Evolutionary conservation across 2,797 vertebrate species (phyloP).

Genomic region (Argya squamiceps): DNA sequence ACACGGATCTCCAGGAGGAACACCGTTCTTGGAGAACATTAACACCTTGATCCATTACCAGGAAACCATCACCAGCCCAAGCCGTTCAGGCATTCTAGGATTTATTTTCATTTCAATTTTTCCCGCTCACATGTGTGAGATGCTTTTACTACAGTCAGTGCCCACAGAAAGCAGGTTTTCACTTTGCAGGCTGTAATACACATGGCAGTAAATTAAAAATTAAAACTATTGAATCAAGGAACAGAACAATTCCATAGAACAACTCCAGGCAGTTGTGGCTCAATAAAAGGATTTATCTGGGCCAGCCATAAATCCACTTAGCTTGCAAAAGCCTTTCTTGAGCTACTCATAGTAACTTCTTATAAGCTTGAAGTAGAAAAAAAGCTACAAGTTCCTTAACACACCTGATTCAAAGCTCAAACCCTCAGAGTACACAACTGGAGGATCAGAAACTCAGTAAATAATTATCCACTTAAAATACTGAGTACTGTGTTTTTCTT

Average conservation of each 20-base stretch:
- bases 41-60: neutral
- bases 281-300: neutral
- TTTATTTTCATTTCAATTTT: neutral
- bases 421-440: neutral
- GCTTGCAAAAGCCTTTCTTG: neutral
- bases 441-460: neutral
- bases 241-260: neutral
- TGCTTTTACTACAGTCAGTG: neutral
- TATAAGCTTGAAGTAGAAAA: neutral
- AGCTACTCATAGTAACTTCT: neutral
- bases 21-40: neutral
- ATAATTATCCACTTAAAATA: neutral
- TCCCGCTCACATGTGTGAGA: neutral
- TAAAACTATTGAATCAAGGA: neutral
- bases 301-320: neutral
- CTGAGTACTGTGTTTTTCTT: neutral
- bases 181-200: neutral
- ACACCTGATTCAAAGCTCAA: neutral
- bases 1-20: rapidly evolving
- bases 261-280: neutral
- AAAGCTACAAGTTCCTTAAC: neutral
- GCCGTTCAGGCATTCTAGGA: neutral
- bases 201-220: neutral
- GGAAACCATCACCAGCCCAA: neutral
- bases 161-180: neutral